Conservation (phyloP, 2,888 invertebrate genomes). For the Tuberolachnus salignus region DNA sequence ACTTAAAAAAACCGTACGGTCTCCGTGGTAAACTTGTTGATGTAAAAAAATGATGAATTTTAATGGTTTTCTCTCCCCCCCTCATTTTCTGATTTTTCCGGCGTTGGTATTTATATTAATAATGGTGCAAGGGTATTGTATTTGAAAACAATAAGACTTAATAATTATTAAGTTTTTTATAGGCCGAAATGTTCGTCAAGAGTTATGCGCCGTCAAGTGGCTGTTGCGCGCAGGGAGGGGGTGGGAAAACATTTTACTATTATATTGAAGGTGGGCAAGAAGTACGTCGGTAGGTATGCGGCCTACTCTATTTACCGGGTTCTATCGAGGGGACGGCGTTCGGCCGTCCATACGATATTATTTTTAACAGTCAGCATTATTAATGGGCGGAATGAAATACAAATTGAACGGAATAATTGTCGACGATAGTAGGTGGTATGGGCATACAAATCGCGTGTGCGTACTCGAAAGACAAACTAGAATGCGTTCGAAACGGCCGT, state of each 20-base stretch:
- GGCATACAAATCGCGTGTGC: not conserved
- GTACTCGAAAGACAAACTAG: not conserved
- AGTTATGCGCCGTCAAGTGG: not conserved
- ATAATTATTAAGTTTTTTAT: no score
- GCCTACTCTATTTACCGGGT: no score
- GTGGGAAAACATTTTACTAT: conserved; percentile 15
- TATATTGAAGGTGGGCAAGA: not conserved
- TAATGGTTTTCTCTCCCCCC: no score
- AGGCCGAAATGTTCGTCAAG: not conserved
- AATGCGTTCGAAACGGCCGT: not conserved
- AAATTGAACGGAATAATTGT: not conserved
- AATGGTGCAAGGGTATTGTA: no score
- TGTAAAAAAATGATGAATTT: no score
- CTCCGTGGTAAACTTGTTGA: no score
- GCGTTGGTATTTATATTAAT: no score
- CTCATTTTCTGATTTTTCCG: no score
- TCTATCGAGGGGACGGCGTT: not conserved
- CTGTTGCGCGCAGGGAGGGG: not conserved
- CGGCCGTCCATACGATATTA: no score
- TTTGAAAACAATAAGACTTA: no score
- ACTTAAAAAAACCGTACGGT: no score
- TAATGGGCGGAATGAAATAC: conserved; percentile 1
- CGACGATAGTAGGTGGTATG: not conserved
- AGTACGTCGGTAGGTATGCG: not conserved
- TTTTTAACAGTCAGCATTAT: not conserved